Conservation (phyloP, 1,140 invertebrate species). For the Octopus sinensis region DNA sequence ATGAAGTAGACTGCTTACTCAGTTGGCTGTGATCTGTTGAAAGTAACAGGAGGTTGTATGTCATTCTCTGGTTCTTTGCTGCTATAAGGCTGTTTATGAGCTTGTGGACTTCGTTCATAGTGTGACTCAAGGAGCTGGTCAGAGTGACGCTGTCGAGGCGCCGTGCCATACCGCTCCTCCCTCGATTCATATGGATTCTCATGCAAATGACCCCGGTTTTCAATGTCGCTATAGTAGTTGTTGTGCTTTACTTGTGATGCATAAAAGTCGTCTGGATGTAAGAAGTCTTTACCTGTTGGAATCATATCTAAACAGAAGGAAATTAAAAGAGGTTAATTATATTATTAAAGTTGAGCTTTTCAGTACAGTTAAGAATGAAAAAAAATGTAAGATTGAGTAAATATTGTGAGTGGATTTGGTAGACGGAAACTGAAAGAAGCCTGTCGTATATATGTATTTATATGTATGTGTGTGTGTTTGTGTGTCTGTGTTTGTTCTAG, state of each 20-base stretch:
- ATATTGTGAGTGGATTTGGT: too few species aligned
- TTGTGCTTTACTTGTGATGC: slow-evolving; percentile 25
- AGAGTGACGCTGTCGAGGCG: background rate
- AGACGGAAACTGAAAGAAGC: too few species aligned
- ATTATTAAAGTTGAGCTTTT: too few species aligned
- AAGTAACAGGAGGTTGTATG: slow-evolving; percentile 22
- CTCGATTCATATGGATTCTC: background rate
- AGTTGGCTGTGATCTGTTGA: slow-evolving; percentile 31
- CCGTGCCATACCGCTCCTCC: background rate
- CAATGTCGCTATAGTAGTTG: slow-evolving; percentile 43
- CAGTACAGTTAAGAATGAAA: too few species aligned
- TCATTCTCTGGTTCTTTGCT: slow-evolving; percentile 17
- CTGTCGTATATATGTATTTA: too few species aligned
- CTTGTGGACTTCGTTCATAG: background rate
- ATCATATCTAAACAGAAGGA: background rate
- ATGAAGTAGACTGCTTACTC: slow-evolving; percentile 34
- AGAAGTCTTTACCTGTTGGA: slow-evolving; percentile 29
- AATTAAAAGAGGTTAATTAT: too few species aligned
- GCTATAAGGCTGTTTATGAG: slow-evolving; percentile 10
- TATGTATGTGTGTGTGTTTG: too few species aligned
- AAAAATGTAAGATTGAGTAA: background rate
- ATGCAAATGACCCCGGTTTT: slow-evolving; percentile 16
- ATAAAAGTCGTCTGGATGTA: slow-evolving; percentile 31
- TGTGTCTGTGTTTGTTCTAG: too few species aligned
- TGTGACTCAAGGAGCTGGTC: background rate